Evolutionary conservation across 2,797 vertebrate genomes (phyloP).

Genomic region (Gila robusta): DNA sequence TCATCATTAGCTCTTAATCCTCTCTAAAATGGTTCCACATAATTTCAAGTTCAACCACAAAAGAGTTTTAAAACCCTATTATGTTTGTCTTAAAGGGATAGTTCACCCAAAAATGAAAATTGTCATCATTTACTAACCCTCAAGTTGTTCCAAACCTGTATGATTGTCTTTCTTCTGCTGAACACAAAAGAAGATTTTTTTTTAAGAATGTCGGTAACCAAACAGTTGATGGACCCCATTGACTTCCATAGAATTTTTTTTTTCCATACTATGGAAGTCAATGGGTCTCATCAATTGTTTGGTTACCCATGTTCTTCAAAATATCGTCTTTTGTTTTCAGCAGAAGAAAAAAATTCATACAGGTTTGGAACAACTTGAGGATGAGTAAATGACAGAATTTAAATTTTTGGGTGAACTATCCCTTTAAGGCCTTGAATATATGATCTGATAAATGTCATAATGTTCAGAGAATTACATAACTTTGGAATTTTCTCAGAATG

Average conservation of each 20-base stretch:
- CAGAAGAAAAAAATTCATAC: no score
- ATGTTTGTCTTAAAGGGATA: neutral
- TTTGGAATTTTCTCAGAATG: conserved; percentile 31
- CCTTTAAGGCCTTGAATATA: neutral
- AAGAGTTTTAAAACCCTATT: neutral
- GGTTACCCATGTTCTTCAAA: no score
- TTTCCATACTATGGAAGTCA: no score
- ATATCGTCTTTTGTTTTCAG: no score
- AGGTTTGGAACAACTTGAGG: no score
- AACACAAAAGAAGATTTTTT: no score
- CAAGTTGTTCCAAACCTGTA: neutral
- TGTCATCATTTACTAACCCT: neutral
- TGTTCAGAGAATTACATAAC: conserved; percentile 12
- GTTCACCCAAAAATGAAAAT: neutral
- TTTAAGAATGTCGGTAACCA: no score
- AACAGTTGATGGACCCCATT: no score
- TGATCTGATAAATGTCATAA: neutral
- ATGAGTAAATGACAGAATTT: no score
- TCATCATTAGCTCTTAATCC: neutral
- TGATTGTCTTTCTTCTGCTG: neutral
- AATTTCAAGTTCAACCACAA: neutral
- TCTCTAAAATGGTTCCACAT: neutral
- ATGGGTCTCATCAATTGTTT: no score
- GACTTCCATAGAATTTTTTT: no score
- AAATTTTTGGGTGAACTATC: neutral